Base-by-base conservation (phyloP, 1,140 invertebrate species). In the Reticulitermes speratus region DNA sequence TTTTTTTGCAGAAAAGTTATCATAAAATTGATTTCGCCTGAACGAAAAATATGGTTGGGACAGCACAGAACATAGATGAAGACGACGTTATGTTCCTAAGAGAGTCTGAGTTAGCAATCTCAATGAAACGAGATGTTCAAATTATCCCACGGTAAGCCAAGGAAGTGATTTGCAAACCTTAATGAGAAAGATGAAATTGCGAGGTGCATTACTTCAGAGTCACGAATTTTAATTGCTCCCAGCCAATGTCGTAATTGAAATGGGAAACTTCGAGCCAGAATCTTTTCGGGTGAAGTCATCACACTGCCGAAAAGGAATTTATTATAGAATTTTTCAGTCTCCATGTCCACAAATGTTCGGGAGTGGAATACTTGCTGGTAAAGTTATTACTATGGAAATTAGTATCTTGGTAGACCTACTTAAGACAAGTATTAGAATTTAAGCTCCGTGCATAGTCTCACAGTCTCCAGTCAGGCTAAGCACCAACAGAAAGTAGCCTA, bases 1-100 rank as follows among this genome's bases (percentile, higher is more conserved):
- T 38, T 38, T 59, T 75, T 23, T 23, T 75, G n/a, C 25, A 75
- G 65, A 75, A 75, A 75, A 75, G 65, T 75, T 75, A 75, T 75
- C 65, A 75, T 75, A 75, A 75, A 75, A 75, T 75, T 75, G 65
- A 75, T 75, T 75, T 75, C 65, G 65, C n/a, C 65, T 75, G 25
- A 25, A 75, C 25, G 65, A 75, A 75, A 75, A 75, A 75, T 75
- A 30, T 25, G n/a, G 9, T 75, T 75, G 65, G 14, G 65, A 75
- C 65, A 75, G 65, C 65, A 30, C n/a, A 30, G n/a, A 75, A 75
- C 65, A 75, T 30, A 75, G 65, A 75, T 75, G 65, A 75, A 75
- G n/a, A 75, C 7, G 65, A 75, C 25, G 65, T 30, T 75, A 75
- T 75, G n/a, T 30, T 75, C 65, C 0, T 19, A 25, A n/a, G 65